phyloP scores from a whole-genome alignment of 1,140 invertebrate genomes.

The Drosophila tsacasi region DNA sequence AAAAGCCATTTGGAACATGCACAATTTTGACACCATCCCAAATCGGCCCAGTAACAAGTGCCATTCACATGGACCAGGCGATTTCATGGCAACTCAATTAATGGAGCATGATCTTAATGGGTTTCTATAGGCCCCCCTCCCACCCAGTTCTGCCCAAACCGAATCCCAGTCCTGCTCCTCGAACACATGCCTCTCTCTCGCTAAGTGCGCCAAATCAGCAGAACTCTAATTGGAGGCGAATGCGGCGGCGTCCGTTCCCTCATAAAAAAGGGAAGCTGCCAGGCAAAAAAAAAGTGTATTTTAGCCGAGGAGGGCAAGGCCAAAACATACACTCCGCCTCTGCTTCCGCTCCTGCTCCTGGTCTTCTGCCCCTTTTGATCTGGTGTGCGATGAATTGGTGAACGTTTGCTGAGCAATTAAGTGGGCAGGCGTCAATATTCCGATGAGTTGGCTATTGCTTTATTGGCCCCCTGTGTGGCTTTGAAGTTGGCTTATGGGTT shows the following conservation, averaged over 20 bases:
- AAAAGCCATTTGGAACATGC: slow-evolving; percentile 76
- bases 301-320: slow-evolving; percentile 28
- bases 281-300: slow-evolving; percentile 40
- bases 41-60: slow-evolving; percentile 64
- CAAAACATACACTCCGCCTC: slow-evolving; percentile 9
- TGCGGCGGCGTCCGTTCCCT: slow-evolving; percentile 22
- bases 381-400: slow-evolving; percentile 34
- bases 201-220: slow-evolving; percentile 82
- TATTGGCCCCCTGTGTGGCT: slow-evolving; percentile 36
- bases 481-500: slow-evolving; percentile 21
- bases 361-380: slow-evolving; percentile 18
- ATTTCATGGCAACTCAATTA: slow-evolving; percentile 82
- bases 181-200: slow-evolving; percentile 56
- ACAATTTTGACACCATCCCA: slow-evolving; percentile 74
- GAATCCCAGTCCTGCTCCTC: slow-evolving; percentile 2
- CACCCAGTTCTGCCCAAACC: background rate
- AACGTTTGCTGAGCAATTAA: slow-evolving; percentile 57
- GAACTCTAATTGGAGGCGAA: slow-evolving; percentile 78
- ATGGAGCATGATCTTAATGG: slow-evolving; percentile 83
- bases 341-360: background rate
- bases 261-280: slow-evolving; percentile 19
- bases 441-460: slow-evolving; percentile 29
- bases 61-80: slow-evolving; percentile 54
- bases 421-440: slow-evolving; percentile 41
- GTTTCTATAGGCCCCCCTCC: slow-evolving; percentile 56